Evolutionary conservation across 2,797 vertebrate species (phyloP).

Genomic region (Gambusia yucatana): DNA sequence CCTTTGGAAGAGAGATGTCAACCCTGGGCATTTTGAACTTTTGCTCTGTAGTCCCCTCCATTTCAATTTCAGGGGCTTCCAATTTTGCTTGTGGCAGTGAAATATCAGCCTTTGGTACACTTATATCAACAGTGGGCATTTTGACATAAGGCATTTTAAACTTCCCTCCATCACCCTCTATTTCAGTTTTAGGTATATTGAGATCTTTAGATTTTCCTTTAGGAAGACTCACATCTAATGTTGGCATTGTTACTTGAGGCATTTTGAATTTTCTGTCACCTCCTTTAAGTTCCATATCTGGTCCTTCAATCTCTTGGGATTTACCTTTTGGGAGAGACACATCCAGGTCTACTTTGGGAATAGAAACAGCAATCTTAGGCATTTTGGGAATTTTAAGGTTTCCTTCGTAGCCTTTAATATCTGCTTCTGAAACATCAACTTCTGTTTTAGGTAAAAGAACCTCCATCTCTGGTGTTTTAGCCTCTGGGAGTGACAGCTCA

Average conservation of each 20-base stretch:
- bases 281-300: constrained; percentile 28
- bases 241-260: constrained; percentile 72
- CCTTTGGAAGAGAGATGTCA: constrained; percentile 31
- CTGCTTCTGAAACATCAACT: constrained; percentile 79
- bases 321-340: constrained; percentile 70
- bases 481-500: constrained; percentile 77
- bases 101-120: constrained; percentile 39
- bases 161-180: constrained; percentile 39
- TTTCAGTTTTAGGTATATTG: constrained; percentile 27
- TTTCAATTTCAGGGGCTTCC: constrained; percentile 34
- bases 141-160: constrained; percentile 49
- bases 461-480: constrained; percentile 75
- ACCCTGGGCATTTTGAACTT: constrained; percentile 55
- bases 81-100: constrained; percentile 32
- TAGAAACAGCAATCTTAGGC: constrained; percentile 76
- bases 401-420: constrained; percentile 79
- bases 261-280: constrained; percentile 60
- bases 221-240: constrained; percentile 64
- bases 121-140: constrained; percentile 62
- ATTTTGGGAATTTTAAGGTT: constrained; percentile 80
- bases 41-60: not conserved
- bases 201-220: constrained; percentile 51
- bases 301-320: constrained; percentile 40
- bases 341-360: constrained; percentile 80
- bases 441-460: constrained; percentile 76